A percentile compares a stretch with the other conserved stretches of the same genome.
These are phyloP conservation scores for Peromyscus californicus DNA, from an alignment of 2,113 vertebrate species.

Conservation along the genomic window DNA sequence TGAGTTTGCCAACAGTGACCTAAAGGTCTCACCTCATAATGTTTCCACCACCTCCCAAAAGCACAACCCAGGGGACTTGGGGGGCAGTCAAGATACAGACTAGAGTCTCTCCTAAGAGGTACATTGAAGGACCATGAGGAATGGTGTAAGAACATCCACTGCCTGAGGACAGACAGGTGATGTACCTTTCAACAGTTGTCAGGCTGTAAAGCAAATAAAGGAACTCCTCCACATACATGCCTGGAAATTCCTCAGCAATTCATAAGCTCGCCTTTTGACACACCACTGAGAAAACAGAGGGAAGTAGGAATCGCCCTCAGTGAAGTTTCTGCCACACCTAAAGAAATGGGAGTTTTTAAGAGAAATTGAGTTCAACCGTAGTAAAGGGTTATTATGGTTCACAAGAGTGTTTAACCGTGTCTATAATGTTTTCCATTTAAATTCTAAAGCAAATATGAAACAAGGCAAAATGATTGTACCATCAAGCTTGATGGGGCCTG, in stretches of 20 bases:
- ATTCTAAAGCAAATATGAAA: slow-evolving; percentile 5
- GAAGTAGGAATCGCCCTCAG: neutral
- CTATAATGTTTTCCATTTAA: neutral
- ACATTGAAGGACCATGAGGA: neutral
- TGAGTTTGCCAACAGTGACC: neutral
- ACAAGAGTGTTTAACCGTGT: neutral
- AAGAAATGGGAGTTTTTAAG: neutral
- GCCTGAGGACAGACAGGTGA: neutral
- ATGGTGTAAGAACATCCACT: neutral
- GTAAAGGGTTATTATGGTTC: neutral
- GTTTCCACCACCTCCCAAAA: neutral
- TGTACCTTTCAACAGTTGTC: neutral
- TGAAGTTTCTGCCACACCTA: neutral
- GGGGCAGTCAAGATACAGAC: neutral
- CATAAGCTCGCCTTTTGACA: neutral
- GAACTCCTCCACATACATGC: neutral
- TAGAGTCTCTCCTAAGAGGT: neutral
- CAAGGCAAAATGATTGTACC: slow-evolving; percentile 18
- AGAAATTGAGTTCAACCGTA: slow-evolving; percentile 23
- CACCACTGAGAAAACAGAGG: neutral
- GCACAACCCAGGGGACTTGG: neutral
- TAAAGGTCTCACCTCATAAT: neutral
- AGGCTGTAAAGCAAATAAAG: neutral
- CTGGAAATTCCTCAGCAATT: neutral
- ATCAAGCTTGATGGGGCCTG: neutral